These are phyloP conservation scores for Herpetotheres cachinnans DNA, from an alignment of 2,113 vertebrate genomes.

Conservation along the genomic window DNA sequence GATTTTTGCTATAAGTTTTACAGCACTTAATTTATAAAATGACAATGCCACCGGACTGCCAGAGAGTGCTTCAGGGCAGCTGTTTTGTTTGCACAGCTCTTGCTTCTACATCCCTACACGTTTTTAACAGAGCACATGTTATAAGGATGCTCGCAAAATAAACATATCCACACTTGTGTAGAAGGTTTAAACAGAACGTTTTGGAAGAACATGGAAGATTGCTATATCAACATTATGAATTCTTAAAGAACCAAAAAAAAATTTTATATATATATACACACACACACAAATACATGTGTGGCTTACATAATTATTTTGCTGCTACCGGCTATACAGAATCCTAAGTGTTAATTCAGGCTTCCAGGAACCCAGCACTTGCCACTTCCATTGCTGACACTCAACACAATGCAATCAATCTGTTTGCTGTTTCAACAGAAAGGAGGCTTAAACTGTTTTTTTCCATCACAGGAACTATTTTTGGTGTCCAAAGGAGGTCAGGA, in stretches of 20 bases:
- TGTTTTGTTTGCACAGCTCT: not conserved
- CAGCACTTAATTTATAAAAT: not conserved
- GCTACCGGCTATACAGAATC: not conserved
- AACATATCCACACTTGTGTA: rapidly evolving
- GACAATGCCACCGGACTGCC: rapidly evolving
- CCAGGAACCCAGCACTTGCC: not conserved
- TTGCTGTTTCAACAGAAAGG: not conserved
- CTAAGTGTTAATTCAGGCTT: not conserved
- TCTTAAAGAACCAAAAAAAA: not conserved
- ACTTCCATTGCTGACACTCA: not conserved
- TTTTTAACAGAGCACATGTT: rapidly evolving
- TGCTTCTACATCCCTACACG: rapidly evolving
- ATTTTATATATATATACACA: rapidly evolving
- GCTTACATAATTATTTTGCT: not conserved
- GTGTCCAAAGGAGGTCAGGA: not conserved
- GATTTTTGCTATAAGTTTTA: not conserved
- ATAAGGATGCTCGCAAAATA: not conserved
- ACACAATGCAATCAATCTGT: not conserved
- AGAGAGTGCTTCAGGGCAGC: not conserved
- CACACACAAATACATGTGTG: rapidly evolving
- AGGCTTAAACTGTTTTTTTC: not conserved
- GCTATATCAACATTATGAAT: not conserved
- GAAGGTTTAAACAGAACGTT: not conserved
- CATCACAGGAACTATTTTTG: not conserved
- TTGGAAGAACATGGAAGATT: not conserved